Evolutionary conservation across 2,797 vertebrate species (phyloP).

Genomic region (Botia kubotai): DNA sequence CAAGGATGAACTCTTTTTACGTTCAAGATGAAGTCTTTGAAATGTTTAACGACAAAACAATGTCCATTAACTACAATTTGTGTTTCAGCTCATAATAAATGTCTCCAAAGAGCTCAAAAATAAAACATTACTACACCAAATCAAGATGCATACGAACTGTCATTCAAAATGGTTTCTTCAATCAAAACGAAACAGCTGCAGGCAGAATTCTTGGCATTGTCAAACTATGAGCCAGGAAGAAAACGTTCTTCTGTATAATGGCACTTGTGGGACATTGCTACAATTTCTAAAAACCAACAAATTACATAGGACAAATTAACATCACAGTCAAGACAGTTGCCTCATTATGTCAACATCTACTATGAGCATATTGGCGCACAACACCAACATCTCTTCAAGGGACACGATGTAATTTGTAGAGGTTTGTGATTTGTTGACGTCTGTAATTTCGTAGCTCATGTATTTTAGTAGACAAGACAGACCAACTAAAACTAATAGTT

Average conservation of each 20-base stretch:
- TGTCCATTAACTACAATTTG: neutral
- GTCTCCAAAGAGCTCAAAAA: neutral
- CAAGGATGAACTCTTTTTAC: neutral
- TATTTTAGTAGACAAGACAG: neutral
- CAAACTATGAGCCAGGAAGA: neutral
- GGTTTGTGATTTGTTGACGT: neutral
- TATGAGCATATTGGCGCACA: neutral
- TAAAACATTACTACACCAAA: neutral
- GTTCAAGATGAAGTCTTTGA: neutral
- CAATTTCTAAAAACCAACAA: neutral
- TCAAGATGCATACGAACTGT: neutral
- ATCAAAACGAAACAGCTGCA: neutral
- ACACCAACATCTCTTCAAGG: neutral
- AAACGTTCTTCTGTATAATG: neutral
- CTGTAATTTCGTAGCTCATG: neutral
- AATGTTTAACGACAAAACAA: neutral
- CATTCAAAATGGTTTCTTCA: neutral
- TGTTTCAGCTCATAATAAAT: neutral
- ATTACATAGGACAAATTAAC: no score
- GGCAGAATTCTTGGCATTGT: neutral
- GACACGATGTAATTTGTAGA: neutral
- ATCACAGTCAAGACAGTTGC: no score
- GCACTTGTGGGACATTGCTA: neutral
- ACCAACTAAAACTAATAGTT: no score
- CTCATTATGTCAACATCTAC: no score